Percentiles rank a stretch among this genome's conserved stretches.
phyloP scores from a whole-genome alignment of 1,140 invertebrate species.

The Cephus cinctus region DNA sequence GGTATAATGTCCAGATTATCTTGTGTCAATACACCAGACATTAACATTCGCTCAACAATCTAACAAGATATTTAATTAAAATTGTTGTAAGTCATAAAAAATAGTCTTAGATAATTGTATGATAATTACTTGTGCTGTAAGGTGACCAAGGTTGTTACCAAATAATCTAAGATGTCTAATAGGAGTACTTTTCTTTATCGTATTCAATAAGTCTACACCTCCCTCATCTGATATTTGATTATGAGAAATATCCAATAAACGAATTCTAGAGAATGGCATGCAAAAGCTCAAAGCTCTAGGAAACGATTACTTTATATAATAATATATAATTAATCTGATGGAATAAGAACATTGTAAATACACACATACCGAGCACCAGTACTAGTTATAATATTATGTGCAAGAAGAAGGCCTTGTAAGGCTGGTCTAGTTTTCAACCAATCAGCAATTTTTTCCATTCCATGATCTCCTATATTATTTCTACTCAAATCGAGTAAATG shows the following conservation, averaged over 20 bases:
- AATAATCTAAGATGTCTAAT: slow-evolving; percentile 57
- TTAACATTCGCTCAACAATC: slow-evolving; percentile 56
- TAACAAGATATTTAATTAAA: slow-evolving; percentile 21
- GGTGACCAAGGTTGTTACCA: slow-evolving; percentile 55
- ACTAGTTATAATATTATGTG: slow-evolving; percentile 58
- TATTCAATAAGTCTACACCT: slow-evolving; percentile 54
- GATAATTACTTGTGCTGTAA: slow-evolving; percentile 39
- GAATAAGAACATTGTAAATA: slow-evolving; percentile 3
- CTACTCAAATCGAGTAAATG: slow-evolving; percentile 57
- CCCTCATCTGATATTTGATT: slow-evolving; percentile 58
- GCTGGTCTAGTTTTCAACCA: slow-evolving; percentile 55
- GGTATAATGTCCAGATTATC: slow-evolving; percentile 58
- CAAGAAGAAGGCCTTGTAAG: slow-evolving; percentile 54
- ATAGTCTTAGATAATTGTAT: background rate
- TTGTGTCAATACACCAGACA: slow-evolving; percentile 53
- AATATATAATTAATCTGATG: slow-evolving; percentile 1
- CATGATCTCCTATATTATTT: slow-evolving; percentile 61
- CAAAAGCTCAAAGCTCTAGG: slow-evolving; percentile 51
- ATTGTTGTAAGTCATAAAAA: background rate
- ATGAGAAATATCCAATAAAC: slow-evolving; percentile 55
- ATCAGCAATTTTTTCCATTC: slow-evolving; percentile 52
- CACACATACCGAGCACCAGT: slow-evolving; percentile 52
- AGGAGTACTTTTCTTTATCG: slow-evolving; percentile 56
- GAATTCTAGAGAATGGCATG: slow-evolving; percentile 57
- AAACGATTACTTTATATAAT: too few relatives aligned